Percentiles rank a stretch among this genome's conserved stretches.
Conservation (phyloP, 2,888 invertebrate genomes). For the Drosophila mettleri region DNA sequence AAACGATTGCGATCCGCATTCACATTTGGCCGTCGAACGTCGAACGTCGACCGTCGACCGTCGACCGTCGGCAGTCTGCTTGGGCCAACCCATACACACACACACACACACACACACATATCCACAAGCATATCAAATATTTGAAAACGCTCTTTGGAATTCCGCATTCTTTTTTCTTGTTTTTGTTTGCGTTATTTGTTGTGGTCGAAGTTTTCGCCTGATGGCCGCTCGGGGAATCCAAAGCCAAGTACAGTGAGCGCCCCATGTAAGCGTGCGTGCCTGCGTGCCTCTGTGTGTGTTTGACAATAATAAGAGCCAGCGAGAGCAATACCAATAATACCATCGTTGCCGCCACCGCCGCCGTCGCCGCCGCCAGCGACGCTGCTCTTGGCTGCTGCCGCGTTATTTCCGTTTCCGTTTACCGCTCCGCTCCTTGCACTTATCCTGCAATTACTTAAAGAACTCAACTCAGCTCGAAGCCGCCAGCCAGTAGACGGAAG, state of each 20-base stretch:
- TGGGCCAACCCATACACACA: background rate
- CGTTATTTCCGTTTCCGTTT: slow-evolving; percentile 58
- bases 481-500: slow-evolving; percentile 20
- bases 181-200: slow-evolving; percentile 45
- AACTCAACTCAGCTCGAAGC: slow-evolving; percentile 4
- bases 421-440: slow-evolving; percentile 26
- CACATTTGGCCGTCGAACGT: slow-evolving; percentile 13
- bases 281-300: background rate
- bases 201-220: slow-evolving; percentile 39
- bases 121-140: background rate
- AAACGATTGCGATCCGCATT: slow-evolving; percentile 43
- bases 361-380: background rate
- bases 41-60: background rate
- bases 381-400: slow-evolving; percentile 31
- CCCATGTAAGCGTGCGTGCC: slow-evolving; percentile 1
- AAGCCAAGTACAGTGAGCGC: slow-evolving; percentile 22
- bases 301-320: slow-evolving; percentile 17
- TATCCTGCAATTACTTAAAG: slow-evolving; percentile 47
- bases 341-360: background rate
- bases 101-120: slow-evolving; percentile 5
- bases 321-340: background rate
- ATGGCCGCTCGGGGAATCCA: slow-evolving; percentile 52
- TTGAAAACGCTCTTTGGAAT: slow-evolving; percentile 11
- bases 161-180: slow-evolving; percentile 26
- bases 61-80: slow-evolving; percentile 28